These are phyloP conservation scores for Sialia sialis DNA, from an alignment of 2,113 vertebrate species.

Conservation along the genomic window DNA sequence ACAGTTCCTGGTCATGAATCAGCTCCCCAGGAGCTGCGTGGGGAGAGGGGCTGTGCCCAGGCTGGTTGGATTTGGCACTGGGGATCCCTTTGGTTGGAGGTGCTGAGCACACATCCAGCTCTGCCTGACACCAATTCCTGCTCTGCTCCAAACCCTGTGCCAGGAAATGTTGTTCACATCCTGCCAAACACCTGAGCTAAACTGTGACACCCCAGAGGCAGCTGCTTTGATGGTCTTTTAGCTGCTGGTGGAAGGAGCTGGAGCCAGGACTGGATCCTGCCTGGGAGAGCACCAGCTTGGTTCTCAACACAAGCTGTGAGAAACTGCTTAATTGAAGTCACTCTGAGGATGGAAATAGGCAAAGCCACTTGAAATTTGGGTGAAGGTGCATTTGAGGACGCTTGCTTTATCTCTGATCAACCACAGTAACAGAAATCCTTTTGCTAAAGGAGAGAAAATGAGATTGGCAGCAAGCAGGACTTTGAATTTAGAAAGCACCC, in stretches of 20 bases:
- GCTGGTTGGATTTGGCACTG: neutral
- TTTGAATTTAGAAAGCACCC: neutral
- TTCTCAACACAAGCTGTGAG: neutral
- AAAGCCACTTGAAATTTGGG: neutral
- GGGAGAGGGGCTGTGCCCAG: neutral
- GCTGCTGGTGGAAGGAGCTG: neutral
- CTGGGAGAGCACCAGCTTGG: neutral
- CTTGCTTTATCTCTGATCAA: neutral
- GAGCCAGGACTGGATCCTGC: neutral
- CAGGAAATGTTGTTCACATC: neutral
- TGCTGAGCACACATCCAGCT: neutral
- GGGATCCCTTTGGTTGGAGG: neutral
- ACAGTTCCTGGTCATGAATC: neutral
- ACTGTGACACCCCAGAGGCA: neutral
- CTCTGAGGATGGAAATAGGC: neutral
- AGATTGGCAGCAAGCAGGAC: neutral
- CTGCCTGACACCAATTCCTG: neutral
- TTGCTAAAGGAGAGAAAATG: neutral
- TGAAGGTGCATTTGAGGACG: conserved; percentile 30
- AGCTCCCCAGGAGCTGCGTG: neutral
- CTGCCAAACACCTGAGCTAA: neutral
- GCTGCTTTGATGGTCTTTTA: neutral
- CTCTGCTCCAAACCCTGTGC: neutral
- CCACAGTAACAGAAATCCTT: neutral
- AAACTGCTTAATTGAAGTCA: neutral